Evolutionary conservation across 2,797 vertebrate species (phyloP).

Genomic region (Lindbergichthys nudifrons): DNA sequence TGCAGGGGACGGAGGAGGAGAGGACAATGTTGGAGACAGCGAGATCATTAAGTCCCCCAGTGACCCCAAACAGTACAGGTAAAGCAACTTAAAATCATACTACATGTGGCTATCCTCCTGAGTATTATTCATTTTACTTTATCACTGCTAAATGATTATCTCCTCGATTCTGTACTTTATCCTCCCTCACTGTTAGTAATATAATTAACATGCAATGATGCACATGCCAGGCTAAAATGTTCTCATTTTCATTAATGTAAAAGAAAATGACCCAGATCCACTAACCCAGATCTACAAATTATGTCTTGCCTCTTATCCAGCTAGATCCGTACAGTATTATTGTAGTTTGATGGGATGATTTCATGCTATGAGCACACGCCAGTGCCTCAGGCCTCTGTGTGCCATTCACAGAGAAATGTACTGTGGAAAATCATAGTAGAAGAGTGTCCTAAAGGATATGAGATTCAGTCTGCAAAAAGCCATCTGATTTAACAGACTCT

Average conservation of each 20-base stretch:
- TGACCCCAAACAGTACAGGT: constrained; percentile 98
- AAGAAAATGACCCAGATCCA: constrained; percentile 63
- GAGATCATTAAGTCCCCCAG: constrained; percentile 94
- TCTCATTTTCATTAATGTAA: constrained; percentile 23
- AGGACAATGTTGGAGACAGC: constrained; percentile 85
- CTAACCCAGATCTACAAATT: constrained; percentile 34
- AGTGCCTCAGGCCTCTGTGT: constrained; percentile 55
- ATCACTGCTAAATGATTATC: constrained; percentile 10
- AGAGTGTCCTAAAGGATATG: constrained; percentile 36
- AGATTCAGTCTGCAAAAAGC: constrained; percentile 42
- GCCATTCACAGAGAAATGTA: constrained; percentile 34
- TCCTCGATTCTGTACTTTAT: constrained; percentile 7
- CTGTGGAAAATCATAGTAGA: constrained; percentile 43
- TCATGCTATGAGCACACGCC: constrained; percentile 66
- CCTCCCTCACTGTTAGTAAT: constrained; percentile 26
- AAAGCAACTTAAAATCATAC: constrained; percentile 28
- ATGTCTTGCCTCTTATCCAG: constrained; percentile 41
- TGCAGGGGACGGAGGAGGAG: constrained; percentile 52
- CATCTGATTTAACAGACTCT: constrained; percentile 39
- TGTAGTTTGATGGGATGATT: constrained; percentile 62
- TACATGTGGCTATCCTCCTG: neutral
- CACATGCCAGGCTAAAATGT: constrained; percentile 18
- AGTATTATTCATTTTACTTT: neutral
- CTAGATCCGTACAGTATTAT: constrained; percentile 54
- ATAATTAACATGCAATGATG: constrained; percentile 17